Conservation (phyloP, 2,113 vertebrate genomes). For the Xenopus tropicalis region DNA sequence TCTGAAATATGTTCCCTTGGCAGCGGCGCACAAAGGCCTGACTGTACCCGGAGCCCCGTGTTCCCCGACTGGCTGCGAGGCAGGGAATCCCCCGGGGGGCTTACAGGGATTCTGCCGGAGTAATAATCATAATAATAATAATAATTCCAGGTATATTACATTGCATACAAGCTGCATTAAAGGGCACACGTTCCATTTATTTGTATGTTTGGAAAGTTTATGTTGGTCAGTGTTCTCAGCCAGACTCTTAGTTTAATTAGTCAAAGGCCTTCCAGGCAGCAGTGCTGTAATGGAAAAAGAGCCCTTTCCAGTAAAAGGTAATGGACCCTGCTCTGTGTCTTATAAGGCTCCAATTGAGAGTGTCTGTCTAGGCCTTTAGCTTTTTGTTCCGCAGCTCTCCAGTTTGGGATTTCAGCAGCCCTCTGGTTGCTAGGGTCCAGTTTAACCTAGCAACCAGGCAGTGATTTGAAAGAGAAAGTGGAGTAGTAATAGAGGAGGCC, state of each 20-base stretch:
- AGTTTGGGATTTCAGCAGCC: too few species aligned
- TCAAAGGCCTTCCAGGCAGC: neutral
- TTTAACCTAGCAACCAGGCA: too few species aligned
- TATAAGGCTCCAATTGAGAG: too few species aligned
- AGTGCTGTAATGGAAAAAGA: neutral
- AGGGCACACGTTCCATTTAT: neutral
- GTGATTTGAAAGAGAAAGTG: too few species aligned
- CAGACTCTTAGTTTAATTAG: neutral
- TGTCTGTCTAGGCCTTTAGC: too few species aligned
- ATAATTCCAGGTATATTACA: neutral
- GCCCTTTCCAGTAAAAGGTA: too few species aligned
- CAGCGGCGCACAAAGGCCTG: neutral
- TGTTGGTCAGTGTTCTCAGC: neutral
- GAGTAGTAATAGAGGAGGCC: too few species aligned
- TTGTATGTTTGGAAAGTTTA: neutral
- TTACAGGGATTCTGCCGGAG: neutral
- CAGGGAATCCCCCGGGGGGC: constrained; percentile 9
- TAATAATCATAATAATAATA: neutral
- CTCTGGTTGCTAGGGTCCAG: too few species aligned
- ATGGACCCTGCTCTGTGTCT: too few species aligned
- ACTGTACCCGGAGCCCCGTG: neutral
- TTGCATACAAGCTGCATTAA: neutral
- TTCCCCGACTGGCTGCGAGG: neutral
- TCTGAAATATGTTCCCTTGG: constrained; percentile 4
- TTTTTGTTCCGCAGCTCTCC: too few species aligned